These are phyloP conservation scores for Lophotis ruficrista DNA, from an alignment of 2,113 vertebrate species.

Conservation along the genomic window DNA sequence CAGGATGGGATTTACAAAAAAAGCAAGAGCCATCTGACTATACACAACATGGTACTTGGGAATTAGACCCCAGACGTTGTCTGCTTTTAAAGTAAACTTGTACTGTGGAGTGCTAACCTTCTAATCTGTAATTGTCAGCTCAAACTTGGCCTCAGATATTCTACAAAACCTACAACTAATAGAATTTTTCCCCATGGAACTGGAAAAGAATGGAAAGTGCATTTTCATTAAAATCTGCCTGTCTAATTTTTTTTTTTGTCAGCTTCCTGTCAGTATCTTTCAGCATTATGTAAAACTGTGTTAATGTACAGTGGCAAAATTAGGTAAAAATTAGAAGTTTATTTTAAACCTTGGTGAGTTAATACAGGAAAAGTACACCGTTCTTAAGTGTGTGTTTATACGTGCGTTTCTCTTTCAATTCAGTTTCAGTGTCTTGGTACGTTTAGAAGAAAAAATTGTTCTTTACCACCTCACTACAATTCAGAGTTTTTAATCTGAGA, in stretches of 20 bases:
- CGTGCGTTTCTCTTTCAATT: not conserved
- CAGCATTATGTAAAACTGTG: not conserved
- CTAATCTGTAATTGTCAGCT: slow-evolving; percentile 61
- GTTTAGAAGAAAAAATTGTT: not conserved
- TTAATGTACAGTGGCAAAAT: not conserved
- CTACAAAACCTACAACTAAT: not conserved
- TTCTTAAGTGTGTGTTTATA: not conserved
- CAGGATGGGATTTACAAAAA: slow-evolving; percentile 53
- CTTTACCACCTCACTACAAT: not conserved
- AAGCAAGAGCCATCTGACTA: slow-evolving; percentile 53
- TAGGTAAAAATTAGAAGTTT: not conserved
- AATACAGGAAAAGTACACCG: not conserved
- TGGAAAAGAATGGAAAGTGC: not conserved
- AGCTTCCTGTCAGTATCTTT: not conserved
- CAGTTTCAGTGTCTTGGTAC: not conserved
- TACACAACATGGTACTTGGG: slow-evolving; percentile 59
- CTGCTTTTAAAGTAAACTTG: slow-evolving; percentile 66
- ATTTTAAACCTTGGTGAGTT: not conserved
- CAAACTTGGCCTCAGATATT: slow-evolving; percentile 10
- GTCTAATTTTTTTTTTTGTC: not conserved
- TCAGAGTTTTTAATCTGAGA: not conserved
- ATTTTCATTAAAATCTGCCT: not conserved
- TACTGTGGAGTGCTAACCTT: slow-evolving; percentile 45
- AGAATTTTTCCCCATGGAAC: not conserved
- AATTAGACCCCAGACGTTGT: slow-evolving; percentile 61